phyloP scores from a whole-genome alignment of 2,113 vertebrate species.

The Macaca nemestrina region DNA sequence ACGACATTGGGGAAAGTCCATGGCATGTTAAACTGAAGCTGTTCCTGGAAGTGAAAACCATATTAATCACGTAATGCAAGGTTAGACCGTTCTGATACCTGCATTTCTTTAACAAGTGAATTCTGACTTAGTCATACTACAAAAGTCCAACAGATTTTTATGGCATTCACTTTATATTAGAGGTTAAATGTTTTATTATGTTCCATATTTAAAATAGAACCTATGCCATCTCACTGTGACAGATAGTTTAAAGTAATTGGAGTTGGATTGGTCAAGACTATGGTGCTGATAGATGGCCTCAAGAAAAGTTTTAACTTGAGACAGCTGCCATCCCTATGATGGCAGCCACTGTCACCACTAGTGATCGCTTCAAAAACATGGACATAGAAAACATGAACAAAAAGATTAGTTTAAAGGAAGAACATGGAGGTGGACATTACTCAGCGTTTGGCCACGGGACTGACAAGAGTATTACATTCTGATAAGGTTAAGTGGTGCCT shows the following conservation, averaged over 20 bases:
- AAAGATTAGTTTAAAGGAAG: background rate
- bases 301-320: background rate
- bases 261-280: background rate
- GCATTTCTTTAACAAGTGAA: background rate
- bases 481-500: background rate
- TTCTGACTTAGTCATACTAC: background rate
- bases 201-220: slow-evolving; percentile 3
- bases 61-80: background rate
- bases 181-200: background rate
- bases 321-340: background rate
- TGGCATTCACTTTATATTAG: background rate
- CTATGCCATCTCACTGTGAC: background rate
- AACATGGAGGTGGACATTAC: background rate
- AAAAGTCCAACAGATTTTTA: background rate
- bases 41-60: background rate
- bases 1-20: background rate
- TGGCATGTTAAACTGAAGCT: background rate
- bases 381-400: background rate
- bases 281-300: background rate
- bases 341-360: background rate
- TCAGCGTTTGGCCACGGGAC: background rate
- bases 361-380: background rate
- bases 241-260: background rate
- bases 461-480: background rate
- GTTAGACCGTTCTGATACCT: background rate